These are phyloP conservation scores for Lordiphosa stackelbergi DNA, from an alignment of 1,140 invertebrate genomes.

Conservation along the genomic window DNA sequence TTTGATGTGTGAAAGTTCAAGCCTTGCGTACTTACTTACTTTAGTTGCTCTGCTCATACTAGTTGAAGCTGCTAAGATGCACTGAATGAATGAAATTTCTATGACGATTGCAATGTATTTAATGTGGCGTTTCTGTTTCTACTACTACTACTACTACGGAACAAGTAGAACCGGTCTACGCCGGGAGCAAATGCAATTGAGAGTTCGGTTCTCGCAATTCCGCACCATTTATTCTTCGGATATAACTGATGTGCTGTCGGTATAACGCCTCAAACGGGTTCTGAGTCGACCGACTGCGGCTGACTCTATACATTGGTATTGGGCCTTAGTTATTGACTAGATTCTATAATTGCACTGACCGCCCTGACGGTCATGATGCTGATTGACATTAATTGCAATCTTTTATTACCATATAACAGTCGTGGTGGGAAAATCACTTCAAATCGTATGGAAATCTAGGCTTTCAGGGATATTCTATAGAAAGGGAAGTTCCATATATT, in stretches of 20 bases:
- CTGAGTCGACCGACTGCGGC: conserved; percentile 5
- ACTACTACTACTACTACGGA: conserved; percentile 21
- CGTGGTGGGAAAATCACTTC: conserved; percentile 13
- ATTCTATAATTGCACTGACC: conserved; percentile 33
- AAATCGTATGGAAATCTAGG: conserved; percentile 20
- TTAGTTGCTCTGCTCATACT: conserved; percentile 46
- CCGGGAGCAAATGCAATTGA: conserved; percentile 38
- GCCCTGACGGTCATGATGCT: conserved; percentile 19
- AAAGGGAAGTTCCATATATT: background rate
- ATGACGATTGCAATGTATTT: conserved; percentile 38
- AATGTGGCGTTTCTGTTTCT: conserved; percentile 10
- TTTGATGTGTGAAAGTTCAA: background rate
- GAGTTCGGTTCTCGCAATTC: conserved; percentile 32
- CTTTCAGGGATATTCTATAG: conserved; percentile 3
- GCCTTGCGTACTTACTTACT: conserved; percentile 26
- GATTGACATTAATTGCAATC: conserved; percentile 59
- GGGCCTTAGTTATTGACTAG: conserved; percentile 36
- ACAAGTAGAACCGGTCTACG: conserved; percentile 49
- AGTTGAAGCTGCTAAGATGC: conserved; percentile 27
- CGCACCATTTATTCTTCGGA: conserved; percentile 38
- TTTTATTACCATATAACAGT: conserved; percentile 16
- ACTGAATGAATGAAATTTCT: conserved; percentile 50
- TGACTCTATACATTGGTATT: conserved; percentile 28
- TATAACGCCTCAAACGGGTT: conserved; percentile 33
- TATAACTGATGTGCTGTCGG: conserved; percentile 23